Evolutionary conservation across 2,113 vertebrate species (phyloP).

Genomic region (Platichthys flesus): DNA sequence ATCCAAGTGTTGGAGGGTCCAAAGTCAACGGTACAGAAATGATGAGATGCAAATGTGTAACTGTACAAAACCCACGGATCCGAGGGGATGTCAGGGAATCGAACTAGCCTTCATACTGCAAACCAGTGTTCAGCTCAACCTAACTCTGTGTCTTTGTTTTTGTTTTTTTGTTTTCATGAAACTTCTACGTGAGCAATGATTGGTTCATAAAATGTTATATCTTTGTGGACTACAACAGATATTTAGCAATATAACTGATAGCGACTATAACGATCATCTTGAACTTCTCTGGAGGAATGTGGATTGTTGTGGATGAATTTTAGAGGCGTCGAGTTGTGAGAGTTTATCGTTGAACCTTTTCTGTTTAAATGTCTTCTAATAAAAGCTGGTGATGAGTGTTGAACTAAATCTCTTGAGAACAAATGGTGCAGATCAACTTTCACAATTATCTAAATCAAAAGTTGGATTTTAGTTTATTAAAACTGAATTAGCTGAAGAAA

Average conservation of each 20-base stretch:
- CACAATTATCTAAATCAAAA: too few species aligned
- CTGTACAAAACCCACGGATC: constrained; percentile 46
- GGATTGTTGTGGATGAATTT: constrained; percentile 55
- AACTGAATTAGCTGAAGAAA: too few species aligned
- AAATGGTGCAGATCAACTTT: not conserved
- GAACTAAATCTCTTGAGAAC: not conserved
- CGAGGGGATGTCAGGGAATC: constrained; percentile 62
- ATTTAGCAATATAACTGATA: constrained; percentile 69
- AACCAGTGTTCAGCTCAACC: constrained; percentile 73
- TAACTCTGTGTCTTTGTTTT: constrained; percentile 65
- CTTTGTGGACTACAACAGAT: constrained; percentile 59
- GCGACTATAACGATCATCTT: constrained; percentile 56
- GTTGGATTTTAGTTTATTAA: too few species aligned
- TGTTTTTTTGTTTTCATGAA: constrained; percentile 65
- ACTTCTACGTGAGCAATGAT: constrained; percentile 47
- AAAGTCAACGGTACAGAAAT: constrained; percentile 33
- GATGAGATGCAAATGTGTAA: constrained; percentile 40
- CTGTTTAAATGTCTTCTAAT: constrained; percentile 71
- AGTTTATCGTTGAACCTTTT: constrained; percentile 51
- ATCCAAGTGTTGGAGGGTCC: constrained; percentile 34
- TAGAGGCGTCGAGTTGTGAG: constrained; percentile 24
- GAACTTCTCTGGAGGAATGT: constrained; percentile 47
- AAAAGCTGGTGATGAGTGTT: constrained; percentile 64
- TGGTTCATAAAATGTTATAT: constrained; percentile 69
- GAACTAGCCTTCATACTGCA: constrained; percentile 77